A percentile compares a stretch with the other conserved stretches of the same genome.
These are phyloP conservation scores for Stenchaetothrips biformis DNA, from an alignment of 2,888 invertebrate genomes.

Conservation along the genomic window DNA sequence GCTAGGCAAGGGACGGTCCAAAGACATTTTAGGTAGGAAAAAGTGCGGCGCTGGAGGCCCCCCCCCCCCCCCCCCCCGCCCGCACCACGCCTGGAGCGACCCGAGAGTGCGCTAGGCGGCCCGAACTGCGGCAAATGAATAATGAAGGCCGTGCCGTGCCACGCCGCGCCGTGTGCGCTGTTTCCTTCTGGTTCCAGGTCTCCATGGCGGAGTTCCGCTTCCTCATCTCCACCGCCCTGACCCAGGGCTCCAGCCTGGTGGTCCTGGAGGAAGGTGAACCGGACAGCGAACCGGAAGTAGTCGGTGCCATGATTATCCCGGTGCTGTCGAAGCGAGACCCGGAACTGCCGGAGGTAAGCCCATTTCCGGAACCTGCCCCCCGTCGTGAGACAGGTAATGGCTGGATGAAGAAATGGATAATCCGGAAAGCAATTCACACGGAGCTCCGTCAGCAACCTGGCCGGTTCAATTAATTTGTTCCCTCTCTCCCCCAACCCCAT, in stretches of 20 bases:
- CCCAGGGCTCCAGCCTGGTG: background rate
- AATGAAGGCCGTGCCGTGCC: background rate
- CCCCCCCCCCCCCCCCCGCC: no score
- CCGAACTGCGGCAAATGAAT: background rate
- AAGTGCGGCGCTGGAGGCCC: no score
- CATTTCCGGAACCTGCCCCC: background rate
- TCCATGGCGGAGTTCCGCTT: background rate
- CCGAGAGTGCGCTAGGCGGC: background rate
- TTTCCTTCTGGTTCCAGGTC: background rate
- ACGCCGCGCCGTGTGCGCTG: background rate
- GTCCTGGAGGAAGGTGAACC: background rate
- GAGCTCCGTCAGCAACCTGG: background rate
- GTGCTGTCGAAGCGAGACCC: constrained; percentile 9
- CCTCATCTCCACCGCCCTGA: background rate
- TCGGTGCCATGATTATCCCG: background rate
- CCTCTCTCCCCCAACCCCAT: background rate
- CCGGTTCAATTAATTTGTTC: background rate
- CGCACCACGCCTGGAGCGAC: no score
- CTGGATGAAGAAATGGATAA: background rate
- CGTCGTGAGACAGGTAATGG: no score
- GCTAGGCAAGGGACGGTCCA: no score
- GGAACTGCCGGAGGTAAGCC: background rate
- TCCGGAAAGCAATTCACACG: background rate
- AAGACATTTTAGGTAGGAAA: no score
- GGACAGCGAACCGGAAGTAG: background rate